Evolutionary conservation across 2,113 vertebrate species (phyloP), one percentile per base, ranked within the genome.

Genomic region (Ailurus styani): DNA sequence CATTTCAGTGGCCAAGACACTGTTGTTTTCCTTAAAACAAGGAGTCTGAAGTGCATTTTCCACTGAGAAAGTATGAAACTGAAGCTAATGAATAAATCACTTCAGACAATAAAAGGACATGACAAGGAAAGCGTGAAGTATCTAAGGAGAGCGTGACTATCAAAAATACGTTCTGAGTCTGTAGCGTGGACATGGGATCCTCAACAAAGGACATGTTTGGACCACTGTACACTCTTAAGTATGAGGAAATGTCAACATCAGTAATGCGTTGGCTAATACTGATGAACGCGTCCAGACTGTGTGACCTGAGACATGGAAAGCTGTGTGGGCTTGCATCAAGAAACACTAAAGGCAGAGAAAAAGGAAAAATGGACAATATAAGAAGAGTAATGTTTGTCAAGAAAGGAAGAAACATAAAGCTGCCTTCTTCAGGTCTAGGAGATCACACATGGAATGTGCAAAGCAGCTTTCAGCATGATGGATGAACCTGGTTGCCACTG

Each of bases 71-170:
- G 52, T 86, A 66, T 10, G 93, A 78, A 47, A 68, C 68, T 14
- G 37, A 64, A 70, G 57, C 6, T 60, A 37, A 66, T 60, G 42
- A 93, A 89, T 87, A 64, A 87, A 89, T 83, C 34, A 73, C 42
- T 52, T 68, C 40, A 68, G 21, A 90, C 21, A 96, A 55, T 89
- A 68, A 83, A 97, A 93, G 5, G n/a, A 13, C 6, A 47, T 18
- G 6, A 40, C 25, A 45, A 42, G 29, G 40, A 77, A 68, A 64
- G 3, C 2, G 14, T 11, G 31, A 37, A 34, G 47, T 88, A 54
- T 77, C 9, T 34, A 40, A 87, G 68, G 75, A 14, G 34, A 31
- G 8, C 27, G 2, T 7, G 66, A 18, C 31, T 87, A 11, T 88
- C 68, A 90, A 93, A 78, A 81, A 64, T 31, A 40, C 1, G n/a